Conservation (phyloP, 2,888 invertebrate genomes). For the Zele albiditarsus region DNA sequence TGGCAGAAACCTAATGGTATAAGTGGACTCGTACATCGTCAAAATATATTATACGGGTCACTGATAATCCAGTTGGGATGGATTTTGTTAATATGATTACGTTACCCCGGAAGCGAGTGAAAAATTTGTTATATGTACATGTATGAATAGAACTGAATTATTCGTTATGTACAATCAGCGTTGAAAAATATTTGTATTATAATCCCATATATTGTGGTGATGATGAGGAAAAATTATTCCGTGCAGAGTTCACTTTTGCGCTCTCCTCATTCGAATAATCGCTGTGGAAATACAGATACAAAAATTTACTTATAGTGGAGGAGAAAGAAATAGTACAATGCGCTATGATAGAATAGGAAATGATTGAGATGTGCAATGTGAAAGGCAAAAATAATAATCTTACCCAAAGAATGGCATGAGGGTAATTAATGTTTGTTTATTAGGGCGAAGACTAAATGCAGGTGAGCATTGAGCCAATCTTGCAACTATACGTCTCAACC, state of each 20-base stretch:
- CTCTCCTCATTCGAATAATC: background rate
- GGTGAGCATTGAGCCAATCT: constrained; percentile 80
- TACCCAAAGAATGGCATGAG: constrained; percentile 92
- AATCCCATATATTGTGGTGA: constrained; percentile 13
- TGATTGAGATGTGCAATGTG: no score
- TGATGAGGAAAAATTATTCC: background rate
- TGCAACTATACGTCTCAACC: constrained; percentile 88
- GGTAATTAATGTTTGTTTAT: constrained; percentile 84
- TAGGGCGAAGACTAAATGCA: constrained; percentile 84
- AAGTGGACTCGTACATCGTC: no score
- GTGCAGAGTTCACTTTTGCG: background rate
- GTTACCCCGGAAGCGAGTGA: no score
- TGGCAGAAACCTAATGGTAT: no score
- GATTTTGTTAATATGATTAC: no score
- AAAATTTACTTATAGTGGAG: no score
- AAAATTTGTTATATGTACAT: no score
- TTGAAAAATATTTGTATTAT: constrained; percentile 5
- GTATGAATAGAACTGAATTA: background rate
- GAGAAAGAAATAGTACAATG: no score
- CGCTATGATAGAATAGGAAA: no score
- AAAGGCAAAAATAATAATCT: constrained; percentile 50
- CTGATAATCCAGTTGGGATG: no score
- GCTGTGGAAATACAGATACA: background rate
- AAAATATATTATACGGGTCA: no score
- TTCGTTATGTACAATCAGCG: constrained; percentile 7